Conservation (phyloP, 2,113 vertebrate genomes). For the Oceanites oceanicus region DNA sequence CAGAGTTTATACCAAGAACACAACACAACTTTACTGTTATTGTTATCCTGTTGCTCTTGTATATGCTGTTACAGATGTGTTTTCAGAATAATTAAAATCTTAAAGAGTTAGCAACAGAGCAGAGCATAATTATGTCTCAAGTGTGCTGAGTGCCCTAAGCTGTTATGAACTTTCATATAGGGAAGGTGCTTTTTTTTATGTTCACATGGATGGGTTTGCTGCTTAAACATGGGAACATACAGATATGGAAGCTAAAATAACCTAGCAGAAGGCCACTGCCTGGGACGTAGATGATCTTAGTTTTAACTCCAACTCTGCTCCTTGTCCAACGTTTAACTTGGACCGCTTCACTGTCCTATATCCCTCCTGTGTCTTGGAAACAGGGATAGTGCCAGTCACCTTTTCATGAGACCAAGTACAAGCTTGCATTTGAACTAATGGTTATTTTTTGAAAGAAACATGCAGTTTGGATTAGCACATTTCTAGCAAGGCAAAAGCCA, state of each 20-base stretch:
- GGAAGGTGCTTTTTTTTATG: background rate
- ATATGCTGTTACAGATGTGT: background rate
- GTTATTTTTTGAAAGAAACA: background rate
- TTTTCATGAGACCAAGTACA: background rate
- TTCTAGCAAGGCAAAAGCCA: background rate
- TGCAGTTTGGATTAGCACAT: background rate
- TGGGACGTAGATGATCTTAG: background rate
- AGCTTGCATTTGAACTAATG: background rate
- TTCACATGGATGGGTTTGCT: background rate
- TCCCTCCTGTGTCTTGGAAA: background rate
- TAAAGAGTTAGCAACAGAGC: background rate
- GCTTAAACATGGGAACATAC: background rate
- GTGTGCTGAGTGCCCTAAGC: background rate
- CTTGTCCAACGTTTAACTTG: background rate
- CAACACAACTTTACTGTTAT: slow-evolving; percentile 10
- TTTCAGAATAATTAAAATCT: slow-evolving; percentile 48
- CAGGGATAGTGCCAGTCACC: background rate
- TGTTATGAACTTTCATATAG: background rate
- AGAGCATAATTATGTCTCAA: background rate
- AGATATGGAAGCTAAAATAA: background rate
- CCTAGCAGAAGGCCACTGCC: background rate
- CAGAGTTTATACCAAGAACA: slow-evolving; percentile 25
- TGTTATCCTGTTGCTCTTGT: slow-evolving; percentile 21
- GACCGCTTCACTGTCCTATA: background rate
- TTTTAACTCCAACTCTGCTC: background rate